Conservation (phyloP, 2,113 vertebrate species). For the Chaetops frenatus region DNA sequence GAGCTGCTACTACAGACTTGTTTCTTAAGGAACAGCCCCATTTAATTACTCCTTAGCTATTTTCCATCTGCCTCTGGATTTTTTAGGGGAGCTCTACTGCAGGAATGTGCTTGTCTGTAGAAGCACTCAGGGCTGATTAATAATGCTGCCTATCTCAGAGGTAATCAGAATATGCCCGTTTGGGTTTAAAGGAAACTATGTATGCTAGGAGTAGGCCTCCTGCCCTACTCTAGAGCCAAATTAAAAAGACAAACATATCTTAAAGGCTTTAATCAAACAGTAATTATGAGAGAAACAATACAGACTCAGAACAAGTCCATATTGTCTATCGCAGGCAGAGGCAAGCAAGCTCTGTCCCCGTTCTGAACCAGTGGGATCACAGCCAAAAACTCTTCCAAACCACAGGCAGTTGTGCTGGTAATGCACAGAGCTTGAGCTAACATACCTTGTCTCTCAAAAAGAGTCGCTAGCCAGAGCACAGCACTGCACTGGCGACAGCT, state of each 20-base stretch:
- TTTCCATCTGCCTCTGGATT: conserved; percentile 29
- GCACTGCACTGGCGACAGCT: not conserved
- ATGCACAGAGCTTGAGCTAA: not conserved
- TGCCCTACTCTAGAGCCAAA: not conserved
- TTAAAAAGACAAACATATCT: conserved; percentile 24
- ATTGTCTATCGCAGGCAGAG: conserved; percentile 5
- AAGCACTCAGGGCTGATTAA: conserved; percentile 3
- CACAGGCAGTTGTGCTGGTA: not conserved
- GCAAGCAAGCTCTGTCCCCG: not conserved
- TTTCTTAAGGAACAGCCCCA: not conserved
- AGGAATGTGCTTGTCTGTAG: conserved; percentile 32
- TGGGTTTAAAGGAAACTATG: not conserved
- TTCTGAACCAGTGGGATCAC: not conserved
- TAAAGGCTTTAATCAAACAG: not conserved
- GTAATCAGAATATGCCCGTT: not conserved
- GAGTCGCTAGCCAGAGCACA: not conserved
- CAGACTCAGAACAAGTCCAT: not conserved
- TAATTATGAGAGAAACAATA: conserved; percentile 33
- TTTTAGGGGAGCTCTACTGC: conserved; percentile 5
- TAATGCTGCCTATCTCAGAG: not conserved
- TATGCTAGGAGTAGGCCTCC: not conserved
- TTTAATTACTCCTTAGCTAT: not conserved
- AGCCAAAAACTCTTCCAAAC: conserved; percentile 16
- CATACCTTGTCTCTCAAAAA: not conserved
- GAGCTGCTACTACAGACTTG: not conserved